Base-by-base conservation (phyloP, 2,113 vertebrate species). In the Colinus virginianus region DNA sequence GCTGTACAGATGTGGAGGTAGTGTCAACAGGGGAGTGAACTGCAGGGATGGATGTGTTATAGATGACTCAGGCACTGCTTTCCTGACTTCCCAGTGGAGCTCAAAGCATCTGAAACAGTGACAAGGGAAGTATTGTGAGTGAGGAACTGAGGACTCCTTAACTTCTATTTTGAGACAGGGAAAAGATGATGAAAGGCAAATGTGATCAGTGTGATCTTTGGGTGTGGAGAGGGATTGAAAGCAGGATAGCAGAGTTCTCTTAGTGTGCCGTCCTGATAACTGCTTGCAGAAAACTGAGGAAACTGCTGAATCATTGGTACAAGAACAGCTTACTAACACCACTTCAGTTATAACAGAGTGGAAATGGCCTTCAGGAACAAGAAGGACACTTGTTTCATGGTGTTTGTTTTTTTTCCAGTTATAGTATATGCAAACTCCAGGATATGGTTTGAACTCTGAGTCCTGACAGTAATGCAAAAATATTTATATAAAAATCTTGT, bases 261-360 rank as follows among this genome's bases (percentile, higher is more conserved):
- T 78, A 28, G 70, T 95, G 74, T 84, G 36, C n/a, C n/a, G 2
- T 53, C 32, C 64, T 84, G 93, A 61, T 93, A 94, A 91, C 51
- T 91, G 82, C 51, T 62, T 90, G 75, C 66, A 79, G 48, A 91
- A 83, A 58, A 15, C 2, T 34, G 77, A 62, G 92, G 78, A 72
- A 87, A 69, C 59, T 89, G 58, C 92, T 95, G 87, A 92, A 63
- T 92, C 78, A 53, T 80, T 90, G 42, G 63, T 76, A 36, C 46
- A 43, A 23, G 32, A 22, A 6, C 34, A 77, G 11, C 5, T 84
- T 66, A 59, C 59, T 89, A 74, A 43, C 11, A 22, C 21, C 2
- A 2, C 42, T 77, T 36, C 26, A 16, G n/a, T 59, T 22, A 43
- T n/a, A 56, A 38, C 8, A 36, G 38, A n/a, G 7, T 40, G 25